Conservation (phyloP, 2,888 invertebrate genomes). For the Fragum whitleyi region DNA sequence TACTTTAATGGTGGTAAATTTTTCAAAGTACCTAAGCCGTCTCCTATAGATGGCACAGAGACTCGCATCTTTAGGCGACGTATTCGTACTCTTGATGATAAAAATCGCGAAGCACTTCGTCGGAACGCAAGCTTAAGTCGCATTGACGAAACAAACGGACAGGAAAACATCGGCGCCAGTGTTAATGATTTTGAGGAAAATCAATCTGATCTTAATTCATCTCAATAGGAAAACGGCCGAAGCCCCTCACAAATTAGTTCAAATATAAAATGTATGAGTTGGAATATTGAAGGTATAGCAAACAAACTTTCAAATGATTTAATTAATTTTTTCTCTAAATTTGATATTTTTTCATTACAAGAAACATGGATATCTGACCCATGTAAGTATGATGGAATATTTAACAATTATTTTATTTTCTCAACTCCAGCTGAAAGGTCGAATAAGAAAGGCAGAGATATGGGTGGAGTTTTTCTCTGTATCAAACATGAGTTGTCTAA, state of each 20-base stretch:
- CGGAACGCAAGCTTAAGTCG: not conserved
- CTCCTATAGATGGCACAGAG: too few relatives aligned
- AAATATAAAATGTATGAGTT: constrained; percentile 1
- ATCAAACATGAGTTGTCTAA: not conserved
- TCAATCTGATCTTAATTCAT: not conserved
- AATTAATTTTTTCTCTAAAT: not conserved
- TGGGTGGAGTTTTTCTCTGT: constrained; percentile 22
- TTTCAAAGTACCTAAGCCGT: not conserved
- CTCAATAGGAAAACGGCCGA: constrained; percentile 27
- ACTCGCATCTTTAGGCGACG: too few relatives aligned
- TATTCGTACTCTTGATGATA: not conserved
- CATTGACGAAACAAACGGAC: not conserved
- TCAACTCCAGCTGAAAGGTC: constrained; percentile 10
- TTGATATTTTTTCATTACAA: constrained; percentile 23
- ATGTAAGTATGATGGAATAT: not conserved
- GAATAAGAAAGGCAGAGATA: not conserved
- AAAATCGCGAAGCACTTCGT: not conserved
- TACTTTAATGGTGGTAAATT: not conserved
- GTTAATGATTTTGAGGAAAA: too few relatives aligned
- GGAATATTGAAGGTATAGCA: constrained; percentile 31
- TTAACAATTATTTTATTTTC: constrained; percentile 6
- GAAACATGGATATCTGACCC: constrained; percentile 29
- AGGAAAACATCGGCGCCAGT: not conserved
- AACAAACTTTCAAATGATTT: constrained; percentile 22
- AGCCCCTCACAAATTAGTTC: constrained; percentile 16